phyloP scores from a whole-genome alignment of 2,797 vertebrate species.

The Rhinichthys osculus region DNA sequence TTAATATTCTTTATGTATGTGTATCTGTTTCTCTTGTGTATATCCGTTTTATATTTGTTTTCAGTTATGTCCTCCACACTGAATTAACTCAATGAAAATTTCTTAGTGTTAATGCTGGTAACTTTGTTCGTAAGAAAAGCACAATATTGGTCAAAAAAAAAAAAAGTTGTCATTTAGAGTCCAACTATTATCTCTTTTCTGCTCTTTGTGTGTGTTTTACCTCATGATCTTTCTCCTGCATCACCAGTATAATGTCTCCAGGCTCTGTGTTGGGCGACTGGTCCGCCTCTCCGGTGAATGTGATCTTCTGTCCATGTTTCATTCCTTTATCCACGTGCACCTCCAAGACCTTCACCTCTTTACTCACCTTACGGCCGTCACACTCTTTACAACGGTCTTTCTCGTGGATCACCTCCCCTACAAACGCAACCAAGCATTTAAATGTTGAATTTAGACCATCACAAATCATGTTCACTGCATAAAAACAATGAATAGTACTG shows the following conservation, averaged over 20 bases:
- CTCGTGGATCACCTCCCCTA: conserved; percentile 98
- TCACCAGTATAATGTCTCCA: conserved; percentile 94
- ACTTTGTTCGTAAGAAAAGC: too few species aligned
- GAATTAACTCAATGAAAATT: too few species aligned
- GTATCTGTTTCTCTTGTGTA: too few species aligned
- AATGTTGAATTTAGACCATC: neutral
- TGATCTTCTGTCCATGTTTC: conserved; percentile 97
- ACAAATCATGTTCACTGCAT: neutral
- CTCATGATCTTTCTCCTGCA: conserved; percentile 98
- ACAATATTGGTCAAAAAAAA: too few species aligned
- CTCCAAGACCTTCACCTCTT: conserved; percentile 98
- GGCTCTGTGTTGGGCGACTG: conserved; percentile 96
- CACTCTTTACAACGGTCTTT: conserved; percentile 99
- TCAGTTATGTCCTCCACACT: too few species aligned
- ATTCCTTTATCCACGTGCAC: conserved; percentile 99
- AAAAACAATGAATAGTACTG: neutral
- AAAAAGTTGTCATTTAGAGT: neutral
- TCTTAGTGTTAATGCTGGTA: too few species aligned
- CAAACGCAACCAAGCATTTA: conserved; percentile 18
- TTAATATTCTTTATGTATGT: too few species aligned
- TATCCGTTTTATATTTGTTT: too few species aligned
- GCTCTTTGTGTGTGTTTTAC: conserved; percentile 71
- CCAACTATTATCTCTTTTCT: neutral
- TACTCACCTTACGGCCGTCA: conserved; percentile 96
- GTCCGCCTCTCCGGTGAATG: conserved; percentile 96